These are phyloP conservation scores for Andricus curvator DNA, from an alignment of 2,888 invertebrate genomes.

Conservation along the genomic window DNA sequence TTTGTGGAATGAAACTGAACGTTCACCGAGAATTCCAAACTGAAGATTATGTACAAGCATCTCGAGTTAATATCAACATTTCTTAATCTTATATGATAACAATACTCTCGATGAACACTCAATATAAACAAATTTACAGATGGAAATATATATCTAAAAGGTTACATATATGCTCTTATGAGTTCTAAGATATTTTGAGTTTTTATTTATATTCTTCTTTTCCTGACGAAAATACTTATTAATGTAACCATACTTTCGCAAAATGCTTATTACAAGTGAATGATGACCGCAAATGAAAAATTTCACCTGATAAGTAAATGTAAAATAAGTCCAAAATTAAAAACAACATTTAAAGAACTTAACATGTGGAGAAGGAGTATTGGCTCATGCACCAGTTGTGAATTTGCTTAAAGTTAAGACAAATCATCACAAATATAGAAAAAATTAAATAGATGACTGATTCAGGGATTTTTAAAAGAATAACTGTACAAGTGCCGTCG, in stretches of 20 bases:
- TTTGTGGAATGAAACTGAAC: conserved; percentile 18
- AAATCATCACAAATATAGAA: background rate
- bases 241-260: background rate
- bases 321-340: background rate
- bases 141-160: background rate
- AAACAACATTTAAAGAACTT: background rate
- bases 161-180: background rate
- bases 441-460: background rate
- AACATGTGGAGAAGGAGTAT: background rate
- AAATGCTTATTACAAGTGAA: conserved; percentile 19
- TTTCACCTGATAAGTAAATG: conserved; percentile 14
- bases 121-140: background rate
- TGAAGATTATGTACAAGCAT: conserved; percentile 5
- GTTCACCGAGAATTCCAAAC: background rate
- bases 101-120: conserved; percentile 7
- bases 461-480: background rate
- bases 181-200: background rate
- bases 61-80: background rate
- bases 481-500: background rate
- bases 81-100: background rate
- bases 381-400: background rate
- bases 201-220: background rate
- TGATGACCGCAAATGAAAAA: conserved; percentile 14
- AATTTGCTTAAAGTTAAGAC: background rate
- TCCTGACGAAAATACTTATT: background rate